Evolutionary conservation across 2,888 invertebrate species (phyloP), one percentile per base, ranked within the genome.

Genomic region (Pheosia tremula): DNA sequence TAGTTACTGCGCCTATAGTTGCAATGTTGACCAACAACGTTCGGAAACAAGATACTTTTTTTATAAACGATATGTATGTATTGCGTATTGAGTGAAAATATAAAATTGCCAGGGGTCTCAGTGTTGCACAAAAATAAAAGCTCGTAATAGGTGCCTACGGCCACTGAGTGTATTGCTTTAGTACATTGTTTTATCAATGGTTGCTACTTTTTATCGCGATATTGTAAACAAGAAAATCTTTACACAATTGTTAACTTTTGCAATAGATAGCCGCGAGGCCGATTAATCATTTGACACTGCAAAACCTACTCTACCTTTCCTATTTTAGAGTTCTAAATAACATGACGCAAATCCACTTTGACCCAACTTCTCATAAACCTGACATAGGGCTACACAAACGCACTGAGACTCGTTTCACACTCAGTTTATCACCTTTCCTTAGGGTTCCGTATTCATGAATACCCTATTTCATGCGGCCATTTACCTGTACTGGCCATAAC

Each of bases 361-460:
- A 1, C 52, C 52, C 52, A 54, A 54, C 13, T 38, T 11, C 38
- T 54, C 53, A 54, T 54, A 54, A 54, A 54, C 53, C 53, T 54
- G 53, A 54, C 11, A 11, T 54, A 54, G 53, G 53, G 11, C 53
- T 38, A 54, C 38, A 54, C 53, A 54, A 54, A 54, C 53, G 53
- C 3, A 11, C 11, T 36, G 53, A 38, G 38, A 11, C 38, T 54
- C 53, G 38, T 55, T 55, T 55, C 55, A 39, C 39, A 55, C 55
- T 55, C 39, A 38, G 55, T 55, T 55, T 55, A 55, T 55, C 55
- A 55, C 55, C 55, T 55, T 39, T 39, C 39, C 13, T 55, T 39
- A 55, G 55, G 38, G 55, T 55, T 39, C 55, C 55, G 39, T 39
- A n/a, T 39, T 55, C 55, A 55, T 55, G 55, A 55, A 39, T 55